Evolutionary conservation across 1,140 invertebrate species (phyloP), one percentile per base, ranked within the genome.

Genomic region (Aphelenchoides avenae): DNA sequence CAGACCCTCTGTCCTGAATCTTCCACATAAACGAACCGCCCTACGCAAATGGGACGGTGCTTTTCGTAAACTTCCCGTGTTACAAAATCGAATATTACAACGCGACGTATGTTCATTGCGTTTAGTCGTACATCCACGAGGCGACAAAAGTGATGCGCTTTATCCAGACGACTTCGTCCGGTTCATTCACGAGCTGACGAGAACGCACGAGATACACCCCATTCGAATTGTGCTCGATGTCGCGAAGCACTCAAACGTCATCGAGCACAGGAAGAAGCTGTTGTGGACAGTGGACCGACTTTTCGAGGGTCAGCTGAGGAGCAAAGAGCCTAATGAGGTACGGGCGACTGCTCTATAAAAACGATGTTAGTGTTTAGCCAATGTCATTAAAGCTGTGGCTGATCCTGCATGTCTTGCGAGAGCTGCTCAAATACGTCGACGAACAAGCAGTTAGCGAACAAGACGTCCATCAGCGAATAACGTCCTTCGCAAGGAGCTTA

Each of bases 291-390:
- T 98, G 48, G 86, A 89, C 67, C 72, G 86, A 36, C 84, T 97
- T 80, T 85, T 86, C 70, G 87, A 89, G 57, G 86, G 85, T 64
- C 87, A 93, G 81, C 90, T 95, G 85, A 87, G 88, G 52, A 81
- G 85, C 4, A 82, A 82, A 40, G 88, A 92, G 52, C 85, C 84
- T 0, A 96, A 96, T 79, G 92, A 97, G 82, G 84, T 94, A 5
- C 85, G 31, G 11, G 42, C 49, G 3, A 26, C n/a, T 64, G 2
- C 18, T 18, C 37, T 40, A 18, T 2, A 40, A 5, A 40, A 40
- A 40, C 22, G 5, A 15, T 5, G 22, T 46, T 13, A n/a, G 3
- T 49, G 30, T 75, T 64, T 26, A 71, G 70, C 47, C 77, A 4
- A 64, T 75, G 70, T 64, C 72, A 4, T 37, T 75, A 18, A 75